phyloP scores from a whole-genome alignment of 1,140 invertebrate genomes.

The Zaprionus ornatus region DNA sequence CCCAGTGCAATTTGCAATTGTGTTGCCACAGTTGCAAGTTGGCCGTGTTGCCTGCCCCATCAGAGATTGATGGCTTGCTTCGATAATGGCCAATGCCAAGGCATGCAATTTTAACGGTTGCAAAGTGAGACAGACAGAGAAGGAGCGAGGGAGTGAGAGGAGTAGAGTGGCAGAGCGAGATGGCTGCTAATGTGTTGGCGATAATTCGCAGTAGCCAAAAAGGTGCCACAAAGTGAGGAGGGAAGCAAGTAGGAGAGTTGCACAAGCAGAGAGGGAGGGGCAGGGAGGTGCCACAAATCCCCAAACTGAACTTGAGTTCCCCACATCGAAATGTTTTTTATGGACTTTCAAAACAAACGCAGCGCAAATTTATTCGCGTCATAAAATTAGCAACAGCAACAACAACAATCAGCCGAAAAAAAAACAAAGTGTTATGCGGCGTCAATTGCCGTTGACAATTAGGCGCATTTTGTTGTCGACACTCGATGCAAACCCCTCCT shows the following conservation, averaged over 20 bases:
- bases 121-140: conserved; percentile 5
- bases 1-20: conserved; percentile 69
- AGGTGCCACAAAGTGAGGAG: conserved; percentile 1
- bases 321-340: not conserved
- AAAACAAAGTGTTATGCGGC: conserved; percentile 79
- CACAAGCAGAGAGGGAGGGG: not conserved
- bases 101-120: conserved; percentile 79
- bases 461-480: conserved; percentile 75
- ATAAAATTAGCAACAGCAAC: conserved; percentile 64
- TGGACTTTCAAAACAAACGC: conserved; percentile 39
- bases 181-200: conserved; percentile 40
- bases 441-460: conserved; percentile 72
- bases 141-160: not conserved
- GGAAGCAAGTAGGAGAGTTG: not conserved
- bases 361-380: conserved; percentile 53
- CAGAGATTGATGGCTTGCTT: conserved; percentile 75
- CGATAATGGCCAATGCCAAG: conserved; percentile 71
- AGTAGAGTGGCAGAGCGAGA: not conserved
- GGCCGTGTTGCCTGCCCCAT: conserved; percentile 29
- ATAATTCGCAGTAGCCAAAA: conserved; percentile 37
- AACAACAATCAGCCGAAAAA: conserved; percentile 5
- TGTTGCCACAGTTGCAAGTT: conserved; percentile 37
- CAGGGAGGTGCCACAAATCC: not conserved
- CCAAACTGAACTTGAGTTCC: conserved; percentile 23
- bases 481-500: conserved; percentile 23